Conservation (phyloP, 2,888 invertebrate genomes). For the Conistra vaccinii region DNA sequence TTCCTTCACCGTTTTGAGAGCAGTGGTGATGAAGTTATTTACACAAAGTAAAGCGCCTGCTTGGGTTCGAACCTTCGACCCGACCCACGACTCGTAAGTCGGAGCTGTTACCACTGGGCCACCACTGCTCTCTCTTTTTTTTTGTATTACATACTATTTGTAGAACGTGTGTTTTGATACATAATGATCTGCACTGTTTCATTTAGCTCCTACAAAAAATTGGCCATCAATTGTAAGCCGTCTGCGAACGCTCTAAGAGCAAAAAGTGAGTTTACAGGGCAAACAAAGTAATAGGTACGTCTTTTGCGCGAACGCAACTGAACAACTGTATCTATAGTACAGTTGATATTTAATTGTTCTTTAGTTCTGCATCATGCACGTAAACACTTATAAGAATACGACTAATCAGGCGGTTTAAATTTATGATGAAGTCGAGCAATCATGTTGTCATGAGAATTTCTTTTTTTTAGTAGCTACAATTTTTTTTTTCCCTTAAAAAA, state of each 20-base stretch:
- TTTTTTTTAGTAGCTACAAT: too few relatives aligned
- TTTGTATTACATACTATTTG: neutral
- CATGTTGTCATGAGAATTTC: neutral
- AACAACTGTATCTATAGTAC: neutral
- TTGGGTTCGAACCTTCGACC: too few relatives aligned
- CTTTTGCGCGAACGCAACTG: neutral
- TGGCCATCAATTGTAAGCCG: too few relatives aligned
- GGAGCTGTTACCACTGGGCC: too few relatives aligned
- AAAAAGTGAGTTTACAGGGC: neutral
- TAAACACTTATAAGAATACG: constrained; percentile 1
- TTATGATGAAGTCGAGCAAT: constrained; percentile 18
- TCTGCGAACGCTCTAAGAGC: neutral
- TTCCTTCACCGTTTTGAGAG: too few relatives aligned
- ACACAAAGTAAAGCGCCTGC: too few relatives aligned
- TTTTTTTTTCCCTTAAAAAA: too few relatives aligned
- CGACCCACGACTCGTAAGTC: too few relatives aligned
- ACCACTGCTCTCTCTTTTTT: too few relatives aligned
- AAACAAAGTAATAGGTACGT: neutral
- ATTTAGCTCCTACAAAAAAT: neutral
- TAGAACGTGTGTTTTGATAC: neutral
- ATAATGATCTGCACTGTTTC: neutral
- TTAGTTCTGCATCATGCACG: neutral
- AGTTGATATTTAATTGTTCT: neutral
- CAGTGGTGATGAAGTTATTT: too few relatives aligned
- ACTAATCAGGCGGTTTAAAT: neutral